Evolutionary conservation across 2,113 vertebrate species (phyloP).

Genomic region (Hypocryptadius cinnamomeus): DNA sequence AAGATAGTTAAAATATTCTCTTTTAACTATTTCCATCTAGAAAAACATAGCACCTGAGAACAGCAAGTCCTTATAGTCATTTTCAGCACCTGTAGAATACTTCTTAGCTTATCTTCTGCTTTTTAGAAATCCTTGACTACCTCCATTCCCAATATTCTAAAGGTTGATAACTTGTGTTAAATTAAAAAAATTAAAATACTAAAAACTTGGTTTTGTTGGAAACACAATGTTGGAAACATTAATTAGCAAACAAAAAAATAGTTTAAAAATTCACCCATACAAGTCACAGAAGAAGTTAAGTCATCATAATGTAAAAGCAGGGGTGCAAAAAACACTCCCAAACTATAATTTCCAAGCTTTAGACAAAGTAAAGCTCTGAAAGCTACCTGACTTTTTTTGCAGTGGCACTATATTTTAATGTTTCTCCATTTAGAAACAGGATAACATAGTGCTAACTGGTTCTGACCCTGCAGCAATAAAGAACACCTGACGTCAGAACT

Average conservation of each 20-base stretch:
- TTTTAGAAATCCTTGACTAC: neutral
- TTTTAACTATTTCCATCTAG: neutral
- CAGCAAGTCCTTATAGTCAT: neutral
- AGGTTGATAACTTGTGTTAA: neutral
- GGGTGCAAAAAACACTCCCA: neutral
- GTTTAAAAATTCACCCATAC: neutral
- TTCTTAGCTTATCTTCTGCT: neutral
- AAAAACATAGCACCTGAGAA: slow-evolving; percentile 46
- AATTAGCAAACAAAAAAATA: neutral
- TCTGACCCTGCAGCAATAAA: neutral
- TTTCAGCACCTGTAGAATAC: slow-evolving; percentile 16
- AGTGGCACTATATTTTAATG: neutral
- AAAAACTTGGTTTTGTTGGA: neutral
- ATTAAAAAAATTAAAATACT: neutral
- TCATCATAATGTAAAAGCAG: neutral
- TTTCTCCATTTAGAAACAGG: neutral
- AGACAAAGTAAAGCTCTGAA: neutral
- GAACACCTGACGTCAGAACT: neutral
- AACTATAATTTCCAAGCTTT: neutral
- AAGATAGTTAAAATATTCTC: neutral
- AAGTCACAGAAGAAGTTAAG: neutral
- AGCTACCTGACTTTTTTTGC: neutral
- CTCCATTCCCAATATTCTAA: neutral
- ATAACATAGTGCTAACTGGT: neutral
- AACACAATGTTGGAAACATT: too few relatives aligned